Evolutionary conservation across 1,140 invertebrate genomes (phyloP).

Genomic region (Drusus annulatus): DNA sequence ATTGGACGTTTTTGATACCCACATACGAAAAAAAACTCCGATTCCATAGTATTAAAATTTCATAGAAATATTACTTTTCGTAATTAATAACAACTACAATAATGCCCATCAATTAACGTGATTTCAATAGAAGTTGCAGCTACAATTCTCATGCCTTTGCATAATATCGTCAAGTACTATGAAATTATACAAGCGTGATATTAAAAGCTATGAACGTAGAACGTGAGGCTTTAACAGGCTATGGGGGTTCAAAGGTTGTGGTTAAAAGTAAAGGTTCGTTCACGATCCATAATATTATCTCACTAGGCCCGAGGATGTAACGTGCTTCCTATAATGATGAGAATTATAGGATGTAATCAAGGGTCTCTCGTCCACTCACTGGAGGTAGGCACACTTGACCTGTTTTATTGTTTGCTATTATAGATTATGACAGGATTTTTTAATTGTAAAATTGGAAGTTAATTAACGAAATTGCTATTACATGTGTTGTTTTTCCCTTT

Average conservation of each 20-base stretch:
- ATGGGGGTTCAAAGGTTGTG: conserved; percentile 26
- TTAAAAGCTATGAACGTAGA: conserved; percentile 22
- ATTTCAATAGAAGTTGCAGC: too few species aligned
- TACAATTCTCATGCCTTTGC: conserved; percentile 4
- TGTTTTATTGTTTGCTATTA: not conserved
- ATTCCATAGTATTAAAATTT: too few species aligned
- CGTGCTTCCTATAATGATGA: conserved; percentile 17
- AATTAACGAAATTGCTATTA: too few species aligned
- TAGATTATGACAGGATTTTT: too few species aligned
- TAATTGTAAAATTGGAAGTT: too few species aligned
- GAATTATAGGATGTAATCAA: not conserved
- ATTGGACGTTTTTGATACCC: too few species aligned
- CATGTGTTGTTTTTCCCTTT: too few species aligned
- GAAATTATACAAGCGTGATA: conserved; percentile 5
- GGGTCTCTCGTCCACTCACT: not conserved
- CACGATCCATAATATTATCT: conserved; percentile 13
- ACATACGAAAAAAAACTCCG: too few species aligned
- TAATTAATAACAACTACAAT: too few species aligned
- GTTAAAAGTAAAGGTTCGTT: conserved; percentile 19
- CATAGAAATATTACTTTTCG: too few species aligned
- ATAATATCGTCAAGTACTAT: not conserved
- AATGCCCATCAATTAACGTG: too few species aligned
- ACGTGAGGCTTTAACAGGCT: conserved; percentile 8
- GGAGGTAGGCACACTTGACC: not conserved
- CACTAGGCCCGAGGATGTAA: not conserved